A percentile compares a stretch with the other conserved stretches of the same genome.
phyloP scores from a whole-genome alignment of 2,113 vertebrate genomes.

The Colistium nudipinnis region DNA sequence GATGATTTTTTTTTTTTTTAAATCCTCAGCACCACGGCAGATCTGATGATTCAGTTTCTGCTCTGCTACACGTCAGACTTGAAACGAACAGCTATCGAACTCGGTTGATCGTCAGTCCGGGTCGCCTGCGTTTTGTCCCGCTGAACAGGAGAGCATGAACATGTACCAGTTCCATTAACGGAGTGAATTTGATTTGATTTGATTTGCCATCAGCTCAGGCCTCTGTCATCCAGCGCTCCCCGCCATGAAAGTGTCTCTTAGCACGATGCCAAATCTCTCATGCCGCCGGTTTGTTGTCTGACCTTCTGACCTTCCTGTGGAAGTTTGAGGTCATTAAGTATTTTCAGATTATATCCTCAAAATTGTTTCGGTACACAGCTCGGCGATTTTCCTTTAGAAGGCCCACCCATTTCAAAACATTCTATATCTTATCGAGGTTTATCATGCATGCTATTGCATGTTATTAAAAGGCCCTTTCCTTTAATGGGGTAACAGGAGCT shows the following conservation, averaged over 20 bases:
- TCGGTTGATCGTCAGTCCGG: background rate
- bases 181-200: background rate
- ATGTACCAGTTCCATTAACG: constrained; percentile 17
- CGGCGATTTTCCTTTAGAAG: no score
- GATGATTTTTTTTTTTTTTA: constrained; percentile 25
- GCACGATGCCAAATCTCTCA: background rate
- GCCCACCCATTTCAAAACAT: background rate
- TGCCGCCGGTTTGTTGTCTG: background rate
- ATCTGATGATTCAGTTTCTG: constrained; percentile 47
- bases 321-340: no score
- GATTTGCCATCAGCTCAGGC: background rate
- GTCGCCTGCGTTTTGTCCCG: constrained; percentile 5
- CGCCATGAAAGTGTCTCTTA: background rate
- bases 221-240: no score
- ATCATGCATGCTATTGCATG: no score
- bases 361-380: no score
- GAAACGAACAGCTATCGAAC: constrained; percentile 14
- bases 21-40: constrained; percentile 40
- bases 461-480: no score
- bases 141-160: background rate
- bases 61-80: constrained; percentile 35
- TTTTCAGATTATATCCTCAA: no score
- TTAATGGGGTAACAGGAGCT: no score
- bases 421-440: background rate
- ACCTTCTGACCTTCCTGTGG: constrained; percentile 13